Percentiles rank a stretch among this genome's conserved stretches.
Evolutionary conservation across 2,113 vertebrate genomes (phyloP).

Genomic region (Atherinomorus stipes): DNA sequence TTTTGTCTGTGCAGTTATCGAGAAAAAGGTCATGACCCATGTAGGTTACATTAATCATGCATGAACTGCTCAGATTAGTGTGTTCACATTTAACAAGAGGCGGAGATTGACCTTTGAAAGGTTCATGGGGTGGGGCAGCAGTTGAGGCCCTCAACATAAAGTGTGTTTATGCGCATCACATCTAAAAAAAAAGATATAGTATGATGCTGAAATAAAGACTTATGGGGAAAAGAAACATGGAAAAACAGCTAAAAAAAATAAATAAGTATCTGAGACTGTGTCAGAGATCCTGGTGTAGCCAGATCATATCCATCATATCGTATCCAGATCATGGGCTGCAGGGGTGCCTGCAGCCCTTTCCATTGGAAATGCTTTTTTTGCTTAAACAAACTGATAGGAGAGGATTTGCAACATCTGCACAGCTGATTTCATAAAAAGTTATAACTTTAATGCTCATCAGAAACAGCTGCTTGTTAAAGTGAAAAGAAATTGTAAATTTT

Average conservation of each 20-base stretch:
- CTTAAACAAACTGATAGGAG: too few relatives aligned
- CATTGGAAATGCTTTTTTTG: too few relatives aligned
- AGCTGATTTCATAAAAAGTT: too few relatives aligned
- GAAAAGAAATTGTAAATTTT: too few relatives aligned
- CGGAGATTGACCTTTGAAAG: constrained; percentile 66
- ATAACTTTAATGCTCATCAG: too few relatives aligned
- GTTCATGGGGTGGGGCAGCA: neutral
- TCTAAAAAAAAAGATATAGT: constrained; percentile 1
- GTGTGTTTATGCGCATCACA: neutral
- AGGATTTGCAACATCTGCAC: too few relatives aligned
- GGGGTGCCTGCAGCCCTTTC: too few relatives aligned
- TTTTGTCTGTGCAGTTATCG: constrained; percentile 56
- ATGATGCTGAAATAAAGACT: constrained; percentile 6
- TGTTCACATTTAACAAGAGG: constrained; percentile 55
- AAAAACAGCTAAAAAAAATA: neutral
- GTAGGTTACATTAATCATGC: constrained; percentile 66
- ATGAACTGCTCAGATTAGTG: constrained; percentile 52
- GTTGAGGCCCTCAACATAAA: neutral
- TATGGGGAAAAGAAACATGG: constrained; percentile 2
- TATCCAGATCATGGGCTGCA: too few relatives aligned
- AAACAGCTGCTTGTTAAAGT: too few relatives aligned
- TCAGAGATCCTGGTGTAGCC: neutral
- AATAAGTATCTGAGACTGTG: neutral
- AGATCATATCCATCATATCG: neutral
- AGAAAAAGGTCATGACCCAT: constrained; percentile 71